Evolutionary conservation across 2,797 vertebrate genomes (phyloP).

Genomic region (Gallirallus australis): DNA sequence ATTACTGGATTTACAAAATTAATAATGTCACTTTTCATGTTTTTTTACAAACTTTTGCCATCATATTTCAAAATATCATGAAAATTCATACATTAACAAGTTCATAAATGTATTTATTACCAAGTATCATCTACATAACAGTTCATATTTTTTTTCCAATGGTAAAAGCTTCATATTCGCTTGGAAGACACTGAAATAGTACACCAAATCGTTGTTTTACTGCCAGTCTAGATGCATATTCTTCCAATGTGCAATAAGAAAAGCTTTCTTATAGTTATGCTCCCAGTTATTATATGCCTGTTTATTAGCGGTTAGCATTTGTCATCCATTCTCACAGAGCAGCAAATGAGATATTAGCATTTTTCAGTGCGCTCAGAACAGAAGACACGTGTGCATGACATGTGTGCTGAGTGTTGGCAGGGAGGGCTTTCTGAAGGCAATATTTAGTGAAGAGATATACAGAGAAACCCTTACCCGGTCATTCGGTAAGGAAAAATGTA

Average conservation of each 20-base stretch:
- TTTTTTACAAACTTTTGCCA: background rate
- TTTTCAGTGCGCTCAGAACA: constrained; percentile 11
- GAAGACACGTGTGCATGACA: background rate
- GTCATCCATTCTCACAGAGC: background rate
- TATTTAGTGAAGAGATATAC: background rate
- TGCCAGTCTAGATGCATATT: background rate
- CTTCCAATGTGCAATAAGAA: background rate
- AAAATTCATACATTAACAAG: background rate
- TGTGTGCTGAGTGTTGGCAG: background rate
- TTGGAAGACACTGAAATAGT: background rate
- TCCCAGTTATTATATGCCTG: background rate
- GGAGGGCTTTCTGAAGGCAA: background rate
- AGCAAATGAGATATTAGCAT: background rate
- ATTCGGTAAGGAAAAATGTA: background rate
- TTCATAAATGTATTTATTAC: background rate
- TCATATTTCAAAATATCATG: background rate
- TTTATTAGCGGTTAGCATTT: background rate
- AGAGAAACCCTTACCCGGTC: background rate
- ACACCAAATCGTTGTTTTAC: background rate
- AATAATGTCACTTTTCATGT: background rate
- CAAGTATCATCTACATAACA: background rate
- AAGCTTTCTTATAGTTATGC: background rate
- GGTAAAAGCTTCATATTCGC: background rate
- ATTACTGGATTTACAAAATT: background rate
- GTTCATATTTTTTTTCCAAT: background rate